phyloP scores from a whole-genome alignment of 1,140 invertebrate genomes.

The Caenorhabditis tropicalis region DNA sequence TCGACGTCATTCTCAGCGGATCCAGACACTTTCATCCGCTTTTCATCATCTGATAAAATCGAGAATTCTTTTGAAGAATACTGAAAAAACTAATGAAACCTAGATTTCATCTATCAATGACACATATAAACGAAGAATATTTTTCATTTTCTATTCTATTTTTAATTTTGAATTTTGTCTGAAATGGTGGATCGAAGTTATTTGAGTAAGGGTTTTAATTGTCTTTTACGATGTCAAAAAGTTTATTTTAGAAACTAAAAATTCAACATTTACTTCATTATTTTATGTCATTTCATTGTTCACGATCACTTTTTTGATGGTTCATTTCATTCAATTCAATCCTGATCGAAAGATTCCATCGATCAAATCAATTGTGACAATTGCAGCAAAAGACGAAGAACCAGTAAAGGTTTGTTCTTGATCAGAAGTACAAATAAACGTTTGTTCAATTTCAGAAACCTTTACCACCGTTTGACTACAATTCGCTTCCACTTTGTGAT shows the following conservation, averaged over 20 bases:
- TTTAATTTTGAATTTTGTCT: background rate
- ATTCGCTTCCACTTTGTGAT: background rate
- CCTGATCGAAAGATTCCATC: background rate
- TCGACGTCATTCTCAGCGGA: background rate
- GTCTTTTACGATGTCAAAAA: too few species aligned
- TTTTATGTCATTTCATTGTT: background rate
- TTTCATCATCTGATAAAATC: background rate
- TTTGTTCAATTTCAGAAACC: background rate
- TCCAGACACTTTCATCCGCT: background rate
- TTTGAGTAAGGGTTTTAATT: background rate
- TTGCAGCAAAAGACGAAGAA: background rate
- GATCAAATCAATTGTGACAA: background rate
- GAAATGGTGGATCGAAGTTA: background rate
- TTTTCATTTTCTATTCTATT: too few species aligned
- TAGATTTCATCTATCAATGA: background rate
- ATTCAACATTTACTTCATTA: background rate
- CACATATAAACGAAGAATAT: background rate
- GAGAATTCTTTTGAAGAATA: background rate
- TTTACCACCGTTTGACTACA: background rate
- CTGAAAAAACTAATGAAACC: background rate
- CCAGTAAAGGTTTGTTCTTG: background rate
- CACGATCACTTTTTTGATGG: background rate
- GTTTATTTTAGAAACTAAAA: background rate
- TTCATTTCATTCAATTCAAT: background rate
- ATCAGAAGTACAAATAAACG: background rate